Evolutionary conservation across 2,888 invertebrate species (phyloP).

Genomic region (Idaea aversata): DNA sequence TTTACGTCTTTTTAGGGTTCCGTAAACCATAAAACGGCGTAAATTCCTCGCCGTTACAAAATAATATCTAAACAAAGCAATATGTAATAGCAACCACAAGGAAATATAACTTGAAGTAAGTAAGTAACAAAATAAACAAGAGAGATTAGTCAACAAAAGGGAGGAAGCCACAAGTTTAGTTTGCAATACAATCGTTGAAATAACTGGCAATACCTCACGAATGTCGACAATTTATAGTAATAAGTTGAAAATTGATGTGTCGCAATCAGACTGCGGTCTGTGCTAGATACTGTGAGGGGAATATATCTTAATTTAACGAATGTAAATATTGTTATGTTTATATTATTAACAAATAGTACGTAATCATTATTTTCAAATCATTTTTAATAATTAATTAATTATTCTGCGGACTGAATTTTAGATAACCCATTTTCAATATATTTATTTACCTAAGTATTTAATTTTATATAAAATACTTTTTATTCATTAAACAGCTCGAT

Average conservation of each 20-base stretch:
- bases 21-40: too few relatives aligned
- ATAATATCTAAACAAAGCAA: too few relatives aligned
- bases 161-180: conserved; percentile 31
- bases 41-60: too few relatives aligned
- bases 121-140: conserved; percentile 19
- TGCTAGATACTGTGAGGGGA: background rate
- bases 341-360: too few relatives aligned
- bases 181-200: conserved; percentile 11
- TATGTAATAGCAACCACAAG: conserved; percentile 4
- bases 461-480: too few relatives aligned
- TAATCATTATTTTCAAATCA: too few relatives aligned
- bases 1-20: too few relatives aligned
- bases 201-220: conserved; percentile 13
- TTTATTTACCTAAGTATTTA: too few relatives aligned
- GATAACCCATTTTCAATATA: too few relatives aligned
- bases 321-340: background rate
- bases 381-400: too few relatives aligned
- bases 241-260: conserved; percentile 31
- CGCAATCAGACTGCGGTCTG: conserved; percentile 20
- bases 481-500: too few relatives aligned
- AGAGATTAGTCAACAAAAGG: conserved; percentile 27
- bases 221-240: conserved; percentile 28
- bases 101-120: conserved; percentile 17
- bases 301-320: conserved; percentile 3
- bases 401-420: too few relatives aligned